These are phyloP conservation scores for Vireo griseus DNA, from an alignment of 2,797 vertebrate species.

Conservation along the genomic window DNA sequence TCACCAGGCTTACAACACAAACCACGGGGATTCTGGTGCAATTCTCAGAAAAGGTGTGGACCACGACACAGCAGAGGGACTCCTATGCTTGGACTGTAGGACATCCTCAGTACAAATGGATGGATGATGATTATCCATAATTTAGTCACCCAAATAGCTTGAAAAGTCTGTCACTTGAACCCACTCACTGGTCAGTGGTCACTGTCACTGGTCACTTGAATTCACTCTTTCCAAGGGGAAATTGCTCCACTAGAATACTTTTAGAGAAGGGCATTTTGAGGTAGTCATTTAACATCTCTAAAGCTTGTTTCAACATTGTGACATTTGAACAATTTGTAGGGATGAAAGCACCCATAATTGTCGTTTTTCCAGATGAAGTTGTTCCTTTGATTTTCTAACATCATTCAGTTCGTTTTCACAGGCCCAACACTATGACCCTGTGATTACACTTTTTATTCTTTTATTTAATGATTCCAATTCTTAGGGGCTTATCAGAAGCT, in stretches of 20 bases:
- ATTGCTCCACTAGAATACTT: not conserved
- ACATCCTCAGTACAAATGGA: not conserved
- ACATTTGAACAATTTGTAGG: not conserved
- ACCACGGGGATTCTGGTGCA: not conserved
- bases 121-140: not conserved
- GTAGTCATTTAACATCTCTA: not conserved
- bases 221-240: not conserved
- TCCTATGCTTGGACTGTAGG: not conserved
- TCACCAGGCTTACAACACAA: not conserved
- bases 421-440: not conserved
- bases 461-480: slow-evolving; percentile 9
- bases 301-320: not conserved
- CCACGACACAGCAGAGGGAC: not conserved
- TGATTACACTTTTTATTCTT: slow-evolving; percentile 1
- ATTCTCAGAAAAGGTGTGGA: not conserved
- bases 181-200: too few relatives aligned
- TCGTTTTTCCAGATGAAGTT: not conserved
- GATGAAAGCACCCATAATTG: not conserved
- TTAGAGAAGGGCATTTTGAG: not conserved
- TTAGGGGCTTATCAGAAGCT: not conserved
- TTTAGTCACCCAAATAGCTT: not conserved
- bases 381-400: slow-evolving; percentile 1
- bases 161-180: not conserved
- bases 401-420: not conserved
- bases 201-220: not conserved